These are phyloP conservation scores for Dinomys branickii DNA, from an alignment of 2,113 vertebrate species.

Conservation along the genomic window DNA sequence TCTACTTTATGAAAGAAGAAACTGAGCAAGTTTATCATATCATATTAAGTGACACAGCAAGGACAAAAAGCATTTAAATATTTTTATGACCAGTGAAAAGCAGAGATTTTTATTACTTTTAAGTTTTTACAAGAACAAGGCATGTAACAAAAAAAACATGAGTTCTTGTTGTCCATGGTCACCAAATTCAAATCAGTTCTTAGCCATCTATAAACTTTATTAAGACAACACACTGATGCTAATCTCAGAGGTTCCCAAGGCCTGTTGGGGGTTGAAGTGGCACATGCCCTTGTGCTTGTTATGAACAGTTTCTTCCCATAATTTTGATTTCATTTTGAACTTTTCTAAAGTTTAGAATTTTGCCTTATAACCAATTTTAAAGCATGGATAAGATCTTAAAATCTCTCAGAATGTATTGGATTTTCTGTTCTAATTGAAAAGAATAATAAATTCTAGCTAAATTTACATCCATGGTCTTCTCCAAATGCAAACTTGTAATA, in stretches of 20 bases:
- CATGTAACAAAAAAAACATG: constrained; percentile 20
- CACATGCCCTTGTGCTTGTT: neutral
- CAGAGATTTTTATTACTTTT: constrained; percentile 18
- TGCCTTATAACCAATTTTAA: constrained; percentile 37
- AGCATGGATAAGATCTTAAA: constrained; percentile 8
- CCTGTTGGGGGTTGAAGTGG: neutral
- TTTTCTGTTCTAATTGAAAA: constrained; percentile 39
- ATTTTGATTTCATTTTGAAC: constrained; percentile 55
- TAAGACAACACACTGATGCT: neutral
- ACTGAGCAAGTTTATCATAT: neutral
- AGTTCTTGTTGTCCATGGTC: neutral
- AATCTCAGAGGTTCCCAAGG: neutral
- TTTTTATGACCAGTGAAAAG: constrained; percentile 44
- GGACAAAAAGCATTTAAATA: neutral
- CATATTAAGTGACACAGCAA: neutral
- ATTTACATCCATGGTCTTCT: neutral
- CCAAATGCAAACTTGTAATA: constrained; percentile 3
- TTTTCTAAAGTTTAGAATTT: constrained; percentile 43
- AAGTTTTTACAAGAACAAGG: constrained; percentile 7
- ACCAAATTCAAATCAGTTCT: neutral
- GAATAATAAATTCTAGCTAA: constrained; percentile 47
- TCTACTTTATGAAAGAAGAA: constrained; percentile 43
- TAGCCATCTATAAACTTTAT: constrained; percentile 21
- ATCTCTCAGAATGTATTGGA: neutral
- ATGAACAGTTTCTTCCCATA: neutral